These are phyloP conservation scores for Apis dorsata DNA, from an alignment of 1,140 invertebrate species.

Conservation along the genomic window DNA sequence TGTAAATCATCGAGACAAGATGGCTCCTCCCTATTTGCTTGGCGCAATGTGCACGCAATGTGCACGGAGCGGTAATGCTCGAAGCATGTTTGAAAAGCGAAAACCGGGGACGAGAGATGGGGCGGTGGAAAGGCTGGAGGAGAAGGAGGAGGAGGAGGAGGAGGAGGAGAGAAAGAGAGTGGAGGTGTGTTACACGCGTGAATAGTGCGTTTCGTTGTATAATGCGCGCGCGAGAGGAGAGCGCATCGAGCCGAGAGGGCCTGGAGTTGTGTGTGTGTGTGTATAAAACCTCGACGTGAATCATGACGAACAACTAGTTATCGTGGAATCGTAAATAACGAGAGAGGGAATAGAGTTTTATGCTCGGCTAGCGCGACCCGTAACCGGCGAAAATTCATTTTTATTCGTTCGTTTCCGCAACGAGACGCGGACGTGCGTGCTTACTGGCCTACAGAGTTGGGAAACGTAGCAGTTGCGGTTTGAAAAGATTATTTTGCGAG, in stretches of 20 bases:
- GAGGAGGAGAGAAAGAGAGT: conserved; percentile 14
- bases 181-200: conserved; percentile 47
- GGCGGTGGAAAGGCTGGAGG: neutral
- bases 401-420: neutral
- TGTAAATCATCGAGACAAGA: conserved; percentile 74
- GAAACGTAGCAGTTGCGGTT: too few species aligned
- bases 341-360: neutral
- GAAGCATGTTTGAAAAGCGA: conserved; percentile 47
- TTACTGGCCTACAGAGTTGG: too few species aligned
- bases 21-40: conserved; percentile 70
- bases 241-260: conserved; percentile 12
- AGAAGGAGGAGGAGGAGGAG: neutral
- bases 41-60: conserved; percentile 45
- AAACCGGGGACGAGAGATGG: conserved; percentile 13
- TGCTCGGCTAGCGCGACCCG: neutral
- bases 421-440: neutral
- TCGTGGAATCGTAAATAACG: conserved; percentile 41
- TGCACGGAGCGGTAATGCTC: conserved; percentile 33
- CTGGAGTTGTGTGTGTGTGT: neutral
- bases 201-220: conserved; percentile 62
- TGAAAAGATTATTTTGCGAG: too few species aligned
- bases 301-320: conserved; percentile 38
- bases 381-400: conserved; percentile 26
- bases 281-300: conserved; percentile 5
- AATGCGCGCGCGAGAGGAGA: neutral